A percentile compares a stretch with the other conserved stretches of the same genome.
Evolutionary conservation across 1,140 invertebrate species (phyloP).

Genomic region (Lepidurus packardi): DNA sequence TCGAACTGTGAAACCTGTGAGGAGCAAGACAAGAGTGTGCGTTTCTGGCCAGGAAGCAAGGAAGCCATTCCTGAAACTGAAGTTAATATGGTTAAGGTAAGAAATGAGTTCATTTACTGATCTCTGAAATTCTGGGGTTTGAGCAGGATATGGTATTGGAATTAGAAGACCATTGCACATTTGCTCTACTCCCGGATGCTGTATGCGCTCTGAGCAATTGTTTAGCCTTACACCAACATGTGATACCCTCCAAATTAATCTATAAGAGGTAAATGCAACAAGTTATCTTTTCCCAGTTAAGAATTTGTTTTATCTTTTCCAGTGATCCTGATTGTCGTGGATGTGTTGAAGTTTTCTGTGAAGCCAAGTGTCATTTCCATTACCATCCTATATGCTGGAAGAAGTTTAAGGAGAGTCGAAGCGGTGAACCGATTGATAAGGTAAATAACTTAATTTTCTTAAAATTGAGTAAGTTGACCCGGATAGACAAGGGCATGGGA

Average conservation of each 20-base stretch:
- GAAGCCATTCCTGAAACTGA: slow-evolving; percentile 8
- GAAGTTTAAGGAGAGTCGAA: not conserved
- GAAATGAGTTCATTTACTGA: not conserved
- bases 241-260: not conserved
- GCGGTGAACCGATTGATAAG: not conserved
- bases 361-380: not conserved
- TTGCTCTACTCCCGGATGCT: not conserved
- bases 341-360: not conserved
- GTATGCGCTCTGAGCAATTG: not conserved
- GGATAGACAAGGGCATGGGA: no score
- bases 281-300: not conserved
- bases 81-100: not conserved
- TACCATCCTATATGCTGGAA: not conserved
- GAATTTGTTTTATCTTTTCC: not conserved
- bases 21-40: not conserved
- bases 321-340: not conserved
- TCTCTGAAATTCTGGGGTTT: not conserved
- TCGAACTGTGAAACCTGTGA: not conserved
- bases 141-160: not conserved
- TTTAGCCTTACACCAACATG: not conserved
- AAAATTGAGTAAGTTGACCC: no score
- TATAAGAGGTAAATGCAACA: not conserved
- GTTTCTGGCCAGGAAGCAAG: not conserved
- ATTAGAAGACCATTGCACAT: not conserved
- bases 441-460: no score